Evolutionary conservation across 2,113 vertebrate genomes (phyloP).

Genomic region (Lampris megalopsis): DNA sequence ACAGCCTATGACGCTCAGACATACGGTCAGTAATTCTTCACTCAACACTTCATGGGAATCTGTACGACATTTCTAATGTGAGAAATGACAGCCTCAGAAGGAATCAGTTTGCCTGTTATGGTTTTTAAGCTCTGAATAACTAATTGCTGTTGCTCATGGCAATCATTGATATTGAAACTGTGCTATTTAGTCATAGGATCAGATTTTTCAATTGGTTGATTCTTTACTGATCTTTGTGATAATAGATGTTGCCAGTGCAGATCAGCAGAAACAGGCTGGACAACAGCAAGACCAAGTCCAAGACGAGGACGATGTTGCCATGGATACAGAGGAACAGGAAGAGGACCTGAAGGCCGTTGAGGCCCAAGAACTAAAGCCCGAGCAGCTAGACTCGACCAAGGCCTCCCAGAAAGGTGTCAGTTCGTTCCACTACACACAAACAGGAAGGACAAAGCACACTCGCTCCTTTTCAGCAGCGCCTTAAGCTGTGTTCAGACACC

Average conservation of each 20-base stretch:
- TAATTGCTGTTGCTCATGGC: too few relatives aligned
- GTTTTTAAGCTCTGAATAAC: too few relatives aligned
- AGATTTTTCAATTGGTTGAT: too few relatives aligned
- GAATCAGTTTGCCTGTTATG: too few relatives aligned
- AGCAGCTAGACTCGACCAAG: conserved; percentile 80
- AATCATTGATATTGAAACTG: too few relatives aligned
- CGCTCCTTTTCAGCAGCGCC: too few relatives aligned
- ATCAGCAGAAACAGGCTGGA: conserved; percentile 86
- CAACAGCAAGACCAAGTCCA: conserved; percentile 75
- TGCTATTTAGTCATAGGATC: too few relatives aligned
- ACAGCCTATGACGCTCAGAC: conserved; percentile 90
- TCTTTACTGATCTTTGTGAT: not conserved
- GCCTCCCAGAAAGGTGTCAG: conserved; percentile 77
- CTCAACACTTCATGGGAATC: not conserved
- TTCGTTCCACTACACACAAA: too few relatives aligned
- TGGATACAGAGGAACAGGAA: conserved; percentile 85
- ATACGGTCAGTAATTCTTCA: conserved; percentile 83
- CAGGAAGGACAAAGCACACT: too few relatives aligned
- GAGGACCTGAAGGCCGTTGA: conserved; percentile 84
- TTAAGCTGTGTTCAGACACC: too few relatives aligned
- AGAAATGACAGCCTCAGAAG: too few relatives aligned
- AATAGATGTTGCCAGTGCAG: conserved; percentile 90
- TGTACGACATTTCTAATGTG: too few relatives aligned
- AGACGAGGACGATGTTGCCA: conserved; percentile 80
- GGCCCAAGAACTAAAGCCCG: conserved; percentile 87